phyloP scores from a whole-genome alignment of 2,888 invertebrate species.

The Drosophila greeni region DNA sequence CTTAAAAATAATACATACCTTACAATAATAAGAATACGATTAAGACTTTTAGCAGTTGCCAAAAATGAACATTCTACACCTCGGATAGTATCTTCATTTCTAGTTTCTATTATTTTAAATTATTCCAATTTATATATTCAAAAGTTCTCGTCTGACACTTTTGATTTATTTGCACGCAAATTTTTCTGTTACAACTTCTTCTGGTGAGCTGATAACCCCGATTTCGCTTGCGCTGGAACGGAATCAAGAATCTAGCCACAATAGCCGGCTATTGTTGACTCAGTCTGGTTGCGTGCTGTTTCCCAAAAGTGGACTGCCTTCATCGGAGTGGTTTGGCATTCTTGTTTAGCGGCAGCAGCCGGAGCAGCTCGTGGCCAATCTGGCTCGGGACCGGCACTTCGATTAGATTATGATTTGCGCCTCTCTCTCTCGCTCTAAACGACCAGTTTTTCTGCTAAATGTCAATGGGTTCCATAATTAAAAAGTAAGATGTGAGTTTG shows the following conservation, averaged over 20 bases:
- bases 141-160: neutral
- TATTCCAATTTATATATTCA: neutral
- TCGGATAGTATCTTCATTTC: neutral
- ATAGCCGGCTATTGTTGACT: slow-evolving; percentile 47
- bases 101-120: neutral
- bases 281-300: slow-evolving; percentile 53
- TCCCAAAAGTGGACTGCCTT: slow-evolving; percentile 69
- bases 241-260: slow-evolving; percentile 27
- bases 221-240: slow-evolving; percentile 5
- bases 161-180: neutral
- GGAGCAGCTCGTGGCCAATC: slow-evolving; percentile 46
- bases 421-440: slow-evolving; percentile 24
- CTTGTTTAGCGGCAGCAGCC: slow-evolving; percentile 60
- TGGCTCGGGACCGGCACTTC: slow-evolving; percentile 54
- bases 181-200: slow-evolving; percentile 17
- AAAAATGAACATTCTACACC: neutral
- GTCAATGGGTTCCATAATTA: slow-evolving; percentile 54
- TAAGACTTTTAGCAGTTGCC: neutral
- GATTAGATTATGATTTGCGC: slow-evolving; percentile 54
- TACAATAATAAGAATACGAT: neutral
- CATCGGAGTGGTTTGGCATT: slow-evolving; percentile 58
- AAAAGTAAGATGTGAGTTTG: slow-evolving; percentile 24
- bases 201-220: slow-evolving; percentile 22
- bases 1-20: neutral
- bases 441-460: slow-evolving; percentile 58